These are phyloP conservation scores for Kradibia gibbosae DNA, from an alignment of 1,140 invertebrate species.

Conservation along the genomic window DNA sequence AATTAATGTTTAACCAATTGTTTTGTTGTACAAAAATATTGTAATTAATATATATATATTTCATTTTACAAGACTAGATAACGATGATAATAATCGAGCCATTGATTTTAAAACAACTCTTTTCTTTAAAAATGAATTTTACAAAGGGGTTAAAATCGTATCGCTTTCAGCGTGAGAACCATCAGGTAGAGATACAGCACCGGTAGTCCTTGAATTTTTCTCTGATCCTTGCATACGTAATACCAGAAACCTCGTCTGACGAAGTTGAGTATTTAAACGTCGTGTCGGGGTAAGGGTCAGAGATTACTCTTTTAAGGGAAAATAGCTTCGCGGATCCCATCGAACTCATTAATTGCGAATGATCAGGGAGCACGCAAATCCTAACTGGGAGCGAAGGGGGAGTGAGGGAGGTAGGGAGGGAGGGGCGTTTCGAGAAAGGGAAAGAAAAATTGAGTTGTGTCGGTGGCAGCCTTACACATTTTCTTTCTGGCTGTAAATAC, in stretches of 20 bases:
- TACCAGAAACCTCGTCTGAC: neutral
- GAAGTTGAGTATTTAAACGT: neutral
- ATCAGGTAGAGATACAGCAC: neutral
- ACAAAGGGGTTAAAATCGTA: neutral
- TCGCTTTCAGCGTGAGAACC: neutral
- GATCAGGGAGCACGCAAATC: slow-evolving; percentile 56
- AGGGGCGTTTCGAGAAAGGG: slow-evolving; percentile 8
- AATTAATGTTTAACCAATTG: too few species aligned
- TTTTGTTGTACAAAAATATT: too few species aligned
- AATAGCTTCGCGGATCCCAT: slow-evolving; percentile 46
- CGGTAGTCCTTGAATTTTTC: neutral
- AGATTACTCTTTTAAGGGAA: slow-evolving; percentile 23
- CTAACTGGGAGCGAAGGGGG: slow-evolving; percentile 13
- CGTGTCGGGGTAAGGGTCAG: slow-evolving; percentile 25
- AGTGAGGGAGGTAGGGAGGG: too few species aligned
- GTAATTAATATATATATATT: too few species aligned
- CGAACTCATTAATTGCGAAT: slow-evolving; percentile 61
- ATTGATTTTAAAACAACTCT: too few species aligned
- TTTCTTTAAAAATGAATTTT: neutral
- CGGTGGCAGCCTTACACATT: slow-evolving; percentile 62
- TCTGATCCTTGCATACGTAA: neutral
- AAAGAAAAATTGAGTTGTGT: slow-evolving; percentile 52
- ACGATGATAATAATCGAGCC: too few species aligned
- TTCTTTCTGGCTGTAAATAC: slow-evolving; percentile 69
- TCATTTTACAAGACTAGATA: too few species aligned